Evolutionary conservation across 2,113 vertebrate genomes (phyloP).

Genomic region (Oreochromis aureus): DNA sequence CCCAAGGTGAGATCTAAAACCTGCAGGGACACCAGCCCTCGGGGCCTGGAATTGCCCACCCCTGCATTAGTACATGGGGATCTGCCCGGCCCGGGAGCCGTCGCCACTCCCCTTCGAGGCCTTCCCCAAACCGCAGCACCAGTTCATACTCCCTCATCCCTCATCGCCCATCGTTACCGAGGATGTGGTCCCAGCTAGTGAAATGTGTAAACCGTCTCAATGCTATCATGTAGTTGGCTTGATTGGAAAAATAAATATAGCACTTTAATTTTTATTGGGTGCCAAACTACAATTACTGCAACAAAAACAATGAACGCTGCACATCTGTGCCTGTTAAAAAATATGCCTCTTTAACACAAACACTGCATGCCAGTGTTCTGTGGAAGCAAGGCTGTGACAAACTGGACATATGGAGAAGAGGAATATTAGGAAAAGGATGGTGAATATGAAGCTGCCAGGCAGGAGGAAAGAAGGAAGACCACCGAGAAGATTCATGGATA

Average conservation of each 20-base stretch:
- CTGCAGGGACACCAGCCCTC: too few relatives aligned
- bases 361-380: background rate
- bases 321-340: background rate
- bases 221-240: background rate
- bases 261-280: background rate
- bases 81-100: background rate
- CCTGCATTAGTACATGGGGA: background rate
- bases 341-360: background rate
- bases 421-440: background rate
- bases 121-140: background rate
- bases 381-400: background rate
- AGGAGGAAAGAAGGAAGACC: background rate
- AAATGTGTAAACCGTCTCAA: background rate
- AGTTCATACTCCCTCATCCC: background rate
- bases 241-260: background rate
- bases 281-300: background rate
- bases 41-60: too few relatives aligned
- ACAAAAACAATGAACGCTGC: background rate
- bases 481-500: background rate
- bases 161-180: background rate
- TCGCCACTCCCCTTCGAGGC: background rate
- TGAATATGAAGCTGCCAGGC: background rate
- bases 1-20: too few relatives aligned
- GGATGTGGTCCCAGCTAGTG: background rate
- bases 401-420: background rate